Evolutionary conservation across 2,888 invertebrate genomes (phyloP).

Genomic region (Junonia oenone): DNA sequence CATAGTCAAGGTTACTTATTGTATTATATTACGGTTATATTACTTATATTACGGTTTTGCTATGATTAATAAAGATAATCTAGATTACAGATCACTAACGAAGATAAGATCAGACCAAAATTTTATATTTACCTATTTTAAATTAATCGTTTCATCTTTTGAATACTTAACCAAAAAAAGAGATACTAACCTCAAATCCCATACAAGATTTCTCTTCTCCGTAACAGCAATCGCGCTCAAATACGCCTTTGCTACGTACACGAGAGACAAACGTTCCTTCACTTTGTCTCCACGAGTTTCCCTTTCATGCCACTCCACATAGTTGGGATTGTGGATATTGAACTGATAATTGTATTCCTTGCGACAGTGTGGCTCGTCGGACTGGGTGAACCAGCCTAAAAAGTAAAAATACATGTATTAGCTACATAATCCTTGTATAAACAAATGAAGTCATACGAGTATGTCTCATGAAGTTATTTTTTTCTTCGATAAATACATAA

Average conservation of each 20-base stretch:
- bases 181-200: constrained; percentile 82
- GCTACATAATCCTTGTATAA: neutral
- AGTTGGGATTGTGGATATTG: constrained; percentile 83
- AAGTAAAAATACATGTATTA: neutral
- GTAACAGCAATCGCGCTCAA: constrained; percentile 90
- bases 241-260: constrained; percentile 89
- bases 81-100: too few species aligned
- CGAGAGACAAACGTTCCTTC: constrained; percentile 84
- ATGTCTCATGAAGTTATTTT: too few species aligned
- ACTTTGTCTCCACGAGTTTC: constrained; percentile 84
- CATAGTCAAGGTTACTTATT: neutral
- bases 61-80: too few species aligned
- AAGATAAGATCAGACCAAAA: too few species aligned
- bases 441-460: neutral
- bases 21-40: neutral
- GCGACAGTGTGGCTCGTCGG: constrained; percentile 86
- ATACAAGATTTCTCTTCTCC: constrained; percentile 92
- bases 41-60: too few species aligned
- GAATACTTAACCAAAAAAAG: too few species aligned
- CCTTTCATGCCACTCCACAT: constrained; percentile 91
- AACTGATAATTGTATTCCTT: constrained; percentile 92
- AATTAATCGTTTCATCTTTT: too few species aligned
- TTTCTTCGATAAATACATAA: too few species aligned
- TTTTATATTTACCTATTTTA: too few species aligned
- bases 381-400: constrained; percentile 90